phyloP scores from a whole-genome alignment of 2,888 invertebrate genomes.

The Gandaritis pyraliata region DNA sequence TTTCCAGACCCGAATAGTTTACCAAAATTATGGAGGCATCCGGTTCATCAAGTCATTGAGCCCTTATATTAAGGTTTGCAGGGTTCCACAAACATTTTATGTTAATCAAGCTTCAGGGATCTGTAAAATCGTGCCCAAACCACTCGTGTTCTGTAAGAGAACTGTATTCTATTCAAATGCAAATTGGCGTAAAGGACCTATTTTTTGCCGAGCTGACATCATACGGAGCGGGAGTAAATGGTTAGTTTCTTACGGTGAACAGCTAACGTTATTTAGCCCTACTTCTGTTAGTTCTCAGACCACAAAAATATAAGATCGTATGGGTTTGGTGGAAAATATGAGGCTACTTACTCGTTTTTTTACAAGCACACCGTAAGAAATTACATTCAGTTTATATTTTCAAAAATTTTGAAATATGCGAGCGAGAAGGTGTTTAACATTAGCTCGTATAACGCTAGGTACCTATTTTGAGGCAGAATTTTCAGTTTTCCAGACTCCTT shows the following conservation, averaged over 20 bases:
- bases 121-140: conserved; percentile 60
- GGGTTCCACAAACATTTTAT: conserved; percentile 67
- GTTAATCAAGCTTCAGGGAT: conserved; percentile 61
- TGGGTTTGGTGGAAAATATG: too few relatives aligned
- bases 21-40: conserved; percentile 46
- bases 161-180: conserved; percentile 64
- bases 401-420: too few relatives aligned
- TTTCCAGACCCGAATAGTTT: conserved; percentile 35
- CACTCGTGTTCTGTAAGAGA: conserved; percentile 53
- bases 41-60: conserved; percentile 55
- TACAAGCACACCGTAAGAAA: too few relatives aligned
- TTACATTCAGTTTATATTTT: too few relatives aligned
- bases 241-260: conserved; percentile 10
- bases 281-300: too few relatives aligned
- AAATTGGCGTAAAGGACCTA: conserved; percentile 64
- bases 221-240: conserved; percentile 22
- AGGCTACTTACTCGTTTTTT: too few relatives aligned
- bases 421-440: too few relatives aligned
- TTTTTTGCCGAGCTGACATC: conserved; percentile 67
- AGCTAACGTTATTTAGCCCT: neutral
- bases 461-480: too few relatives aligned
- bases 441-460: too few relatives aligned
- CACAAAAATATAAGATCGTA: too few relatives aligned
- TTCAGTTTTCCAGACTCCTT: too few relatives aligned
- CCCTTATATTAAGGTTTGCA: conserved; percentile 56